Percentiles rank a stretch among this genome's conserved stretches.
Evolutionary conservation across 2,888 invertebrate species (phyloP).

Genomic region (Pseudococcus longispinus): DNA sequence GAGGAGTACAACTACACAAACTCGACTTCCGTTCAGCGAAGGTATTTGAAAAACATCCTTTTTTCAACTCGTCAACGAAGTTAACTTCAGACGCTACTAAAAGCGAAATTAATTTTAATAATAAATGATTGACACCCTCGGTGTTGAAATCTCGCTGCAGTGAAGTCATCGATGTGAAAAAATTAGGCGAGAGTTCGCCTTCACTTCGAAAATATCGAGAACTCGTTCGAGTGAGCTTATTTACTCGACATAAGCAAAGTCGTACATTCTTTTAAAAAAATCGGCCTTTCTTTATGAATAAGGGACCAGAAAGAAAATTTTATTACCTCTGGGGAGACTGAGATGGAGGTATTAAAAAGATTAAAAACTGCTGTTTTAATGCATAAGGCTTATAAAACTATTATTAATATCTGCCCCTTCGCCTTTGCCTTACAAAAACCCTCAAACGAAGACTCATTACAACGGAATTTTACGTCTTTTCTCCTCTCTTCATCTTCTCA

Average conservation of each 20-base stretch:
- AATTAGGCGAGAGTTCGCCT: background rate
- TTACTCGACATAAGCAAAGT: conserved; percentile 7
- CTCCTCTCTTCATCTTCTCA: background rate
- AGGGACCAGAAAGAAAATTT: conserved; percentile 1
- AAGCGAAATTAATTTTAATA: conserved; percentile 33
- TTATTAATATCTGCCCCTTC: conserved; percentile 26
- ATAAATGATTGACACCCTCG: conserved; percentile 37
- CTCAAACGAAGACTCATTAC: background rate
- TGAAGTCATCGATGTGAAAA: background rate
- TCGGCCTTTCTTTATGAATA: background rate
- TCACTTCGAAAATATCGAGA: background rate
- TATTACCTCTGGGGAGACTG: conserved; percentile 36
- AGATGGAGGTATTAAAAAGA: conserved; percentile 36
- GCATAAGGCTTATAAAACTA: conserved; percentile 30
- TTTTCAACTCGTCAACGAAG: background rate
- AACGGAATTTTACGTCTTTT: background rate
- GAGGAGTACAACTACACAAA: background rate
- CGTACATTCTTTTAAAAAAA: background rate
- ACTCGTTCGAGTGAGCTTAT: conserved; percentile 38
- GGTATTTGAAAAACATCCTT: background rate
- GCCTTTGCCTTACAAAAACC: background rate
- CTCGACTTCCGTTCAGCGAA: background rate
- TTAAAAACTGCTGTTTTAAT: conserved; percentile 42
- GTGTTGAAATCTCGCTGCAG: background rate
- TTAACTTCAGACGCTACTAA: background rate